Evolutionary conservation across 2,113 vertebrate species (phyloP).

Genomic region (Callipepla californica): DNA sequence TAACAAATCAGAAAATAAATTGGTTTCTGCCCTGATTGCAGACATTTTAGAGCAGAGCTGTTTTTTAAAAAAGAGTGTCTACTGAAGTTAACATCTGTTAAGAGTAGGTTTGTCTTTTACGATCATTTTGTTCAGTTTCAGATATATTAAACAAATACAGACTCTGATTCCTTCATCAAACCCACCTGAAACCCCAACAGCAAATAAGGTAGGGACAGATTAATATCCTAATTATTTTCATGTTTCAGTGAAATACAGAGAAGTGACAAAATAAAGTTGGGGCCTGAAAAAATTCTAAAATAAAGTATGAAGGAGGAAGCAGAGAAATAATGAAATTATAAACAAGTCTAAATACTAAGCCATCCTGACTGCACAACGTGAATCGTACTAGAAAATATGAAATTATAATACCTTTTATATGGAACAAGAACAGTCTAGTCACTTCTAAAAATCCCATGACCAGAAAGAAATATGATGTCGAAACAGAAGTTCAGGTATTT

Average conservation of each 20-base stretch:
- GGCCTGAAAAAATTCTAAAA: not conserved
- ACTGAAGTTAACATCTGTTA: not conserved
- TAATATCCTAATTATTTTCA: not conserved
- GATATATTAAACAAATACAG: not conserved
- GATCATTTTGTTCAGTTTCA: not conserved
- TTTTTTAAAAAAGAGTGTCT: not conserved
- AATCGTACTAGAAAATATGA: not conserved
- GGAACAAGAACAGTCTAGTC: not conserved
- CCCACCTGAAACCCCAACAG: not conserved
- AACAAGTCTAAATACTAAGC: not conserved
- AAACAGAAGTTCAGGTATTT: conserved; percentile 13
- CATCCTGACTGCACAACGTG: not conserved
- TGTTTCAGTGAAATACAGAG: rapidly evolving
- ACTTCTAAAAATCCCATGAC: not conserved
- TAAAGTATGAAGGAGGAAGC: not conserved
- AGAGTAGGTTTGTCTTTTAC: not conserved
- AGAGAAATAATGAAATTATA: not conserved
- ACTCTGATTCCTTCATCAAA: not conserved
- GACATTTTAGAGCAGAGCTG: not conserved
- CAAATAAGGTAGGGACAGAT: not conserved
- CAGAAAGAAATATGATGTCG: conserved; percentile 1
- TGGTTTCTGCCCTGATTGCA: not conserved
- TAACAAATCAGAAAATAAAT: not conserved
- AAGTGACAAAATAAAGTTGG: not conserved
- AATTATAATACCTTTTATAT: not conserved